Evolutionary conservation across 2,797 vertebrate genomes (phyloP), one percentile per base, ranked within the genome.

Genomic region (Paguma larvata): DNA sequence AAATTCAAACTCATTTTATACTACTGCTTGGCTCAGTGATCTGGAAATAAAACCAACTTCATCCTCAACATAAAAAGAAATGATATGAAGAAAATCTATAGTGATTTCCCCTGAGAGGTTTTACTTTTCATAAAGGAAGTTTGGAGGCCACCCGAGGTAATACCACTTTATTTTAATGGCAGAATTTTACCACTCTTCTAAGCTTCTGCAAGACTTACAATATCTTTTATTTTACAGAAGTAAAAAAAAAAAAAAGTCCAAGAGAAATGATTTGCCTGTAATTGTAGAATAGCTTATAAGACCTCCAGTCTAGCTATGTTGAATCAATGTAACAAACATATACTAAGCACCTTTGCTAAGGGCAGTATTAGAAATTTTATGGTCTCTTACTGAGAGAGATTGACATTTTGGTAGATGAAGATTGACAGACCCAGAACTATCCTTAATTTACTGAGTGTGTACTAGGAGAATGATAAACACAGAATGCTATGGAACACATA

Each of bases 1-100:
- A 92, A 95, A 96, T 93, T 94, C 38, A 87, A 75, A 62, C n/a
- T 77, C 27, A 93, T 63, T 95, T 92, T 96, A 1, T 78, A 62
- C 68, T 53, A 62, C 34, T 95, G 23, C 65, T 84, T 30, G 19
- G 46, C 53, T 94, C 65, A 91, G 51, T 85, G 80, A 96, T 93
- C 73, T 94, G 84, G 65, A 94, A 97, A 93, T 92, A 67, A 13
- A 96, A 72, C 72, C 86, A 87, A 89, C 89, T 97, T 97, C 44
- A 78, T 73, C 91, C 48, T 95, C 51, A 25, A n/a, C 62, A 68
- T 89, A 90, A 93, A 93, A 94, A 85, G 12, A 72, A 91, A 84
- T 6, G 2, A 72, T 92, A 83, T 32, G 15, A 93, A 91, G 70
- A 75, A 62, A 78, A 14, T n/a, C 56, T 72, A 51, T n/a, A 75